A percentile compares a stretch with the other conserved stretches of the same genome.
Conservation (phyloP, 2,888 invertebrate species). For the Pollenia angustigena region DNA sequence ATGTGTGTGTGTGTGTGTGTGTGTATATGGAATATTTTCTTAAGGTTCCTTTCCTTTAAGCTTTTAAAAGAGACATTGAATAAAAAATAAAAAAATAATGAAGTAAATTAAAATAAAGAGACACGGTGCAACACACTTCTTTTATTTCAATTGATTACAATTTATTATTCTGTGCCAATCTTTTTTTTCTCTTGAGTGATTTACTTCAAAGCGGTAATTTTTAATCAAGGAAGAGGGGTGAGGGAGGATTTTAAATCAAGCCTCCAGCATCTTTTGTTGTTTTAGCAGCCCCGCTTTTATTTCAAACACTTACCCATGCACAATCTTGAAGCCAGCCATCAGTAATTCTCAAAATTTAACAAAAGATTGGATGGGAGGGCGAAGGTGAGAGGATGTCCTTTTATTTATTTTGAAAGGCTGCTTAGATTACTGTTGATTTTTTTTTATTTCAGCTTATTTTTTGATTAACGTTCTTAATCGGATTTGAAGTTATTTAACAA, state of each 20-base stretch:
- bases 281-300: background rate
- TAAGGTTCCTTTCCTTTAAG: background rate
- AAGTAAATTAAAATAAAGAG: background rate
- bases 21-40: background rate
- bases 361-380: background rate
- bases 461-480: conserved; percentile 60
- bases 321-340: no score
- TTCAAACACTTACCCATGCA: no score
- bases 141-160: conserved; percentile 31
- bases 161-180: background rate
- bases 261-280: background rate
- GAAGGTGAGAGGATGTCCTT: background rate
- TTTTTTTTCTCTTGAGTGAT: conserved; percentile 4
- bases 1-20: background rate
- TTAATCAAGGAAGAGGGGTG: background rate
- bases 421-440: conserved; percentile 15
- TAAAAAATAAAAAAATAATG: no score
- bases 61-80: background rate
- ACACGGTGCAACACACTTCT: background rate
- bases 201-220: background rate
- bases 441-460: conserved; percentile 10
- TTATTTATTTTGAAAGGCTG: background rate
- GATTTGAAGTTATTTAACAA: conserved; percentile 59
- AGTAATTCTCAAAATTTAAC: background rate
- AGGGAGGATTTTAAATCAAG: background rate